Evolutionary conservation across 2,797 vertebrate genomes (phyloP).

Genomic region (Parauchenoglanis ngamensis): DNA sequence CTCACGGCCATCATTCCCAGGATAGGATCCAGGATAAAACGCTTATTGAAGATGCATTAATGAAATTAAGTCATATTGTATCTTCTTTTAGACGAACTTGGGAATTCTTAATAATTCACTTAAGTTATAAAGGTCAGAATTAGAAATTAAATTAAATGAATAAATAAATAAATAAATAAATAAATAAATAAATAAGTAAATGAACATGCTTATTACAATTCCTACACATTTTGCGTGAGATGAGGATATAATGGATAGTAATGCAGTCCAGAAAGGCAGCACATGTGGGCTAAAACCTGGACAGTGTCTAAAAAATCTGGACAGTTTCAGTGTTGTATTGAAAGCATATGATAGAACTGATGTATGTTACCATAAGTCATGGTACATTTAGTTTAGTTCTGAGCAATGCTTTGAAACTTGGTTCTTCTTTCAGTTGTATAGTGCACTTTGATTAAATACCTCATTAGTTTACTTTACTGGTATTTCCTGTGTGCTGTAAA

Average conservation of each 20-base stretch:
- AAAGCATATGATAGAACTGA: conserved; percentile 31
- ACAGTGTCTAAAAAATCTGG: conserved; percentile 14
- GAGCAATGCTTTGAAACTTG: conserved; percentile 13
- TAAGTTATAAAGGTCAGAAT: not conserved
- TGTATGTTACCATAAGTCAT: conserved; percentile 30
- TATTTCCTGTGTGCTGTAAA: conserved; percentile 21
- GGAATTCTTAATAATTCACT: not conserved
- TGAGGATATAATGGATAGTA: not conserved
- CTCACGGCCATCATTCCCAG: not conserved
- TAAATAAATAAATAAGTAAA: not conserved
- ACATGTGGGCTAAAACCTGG: conserved; percentile 19
- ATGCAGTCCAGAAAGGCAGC: conserved; percentile 21
- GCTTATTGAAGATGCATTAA: not conserved
- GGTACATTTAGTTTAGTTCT: conserved; percentile 24
- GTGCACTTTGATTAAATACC: conserved; percentile 33
- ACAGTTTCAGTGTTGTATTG: conserved; percentile 25
- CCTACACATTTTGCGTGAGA: not conserved
- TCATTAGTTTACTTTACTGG: conserved; percentile 17
- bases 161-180: not conserved
- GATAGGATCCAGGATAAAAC: not conserved
- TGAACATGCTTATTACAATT: not conserved
- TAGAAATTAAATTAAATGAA: not conserved
- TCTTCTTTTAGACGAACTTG: not conserved
- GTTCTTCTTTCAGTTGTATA: conserved; percentile 11
- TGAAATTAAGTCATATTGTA: too few relatives aligned